A percentile compares a stretch with the other conserved stretches of the same genome.
Conservation (phyloP, 2,888 invertebrate species). For the Epicampocera succincta region DNA sequence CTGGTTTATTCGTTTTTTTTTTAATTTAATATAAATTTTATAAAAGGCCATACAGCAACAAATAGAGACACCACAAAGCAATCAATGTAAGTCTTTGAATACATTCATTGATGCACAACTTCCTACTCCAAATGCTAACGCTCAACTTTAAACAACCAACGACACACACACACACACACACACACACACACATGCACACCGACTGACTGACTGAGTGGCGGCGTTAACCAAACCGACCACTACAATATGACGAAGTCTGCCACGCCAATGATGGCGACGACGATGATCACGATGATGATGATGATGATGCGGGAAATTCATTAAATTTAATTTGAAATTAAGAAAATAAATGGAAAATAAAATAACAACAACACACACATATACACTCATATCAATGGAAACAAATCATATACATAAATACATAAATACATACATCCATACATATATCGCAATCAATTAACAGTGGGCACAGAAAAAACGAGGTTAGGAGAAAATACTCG, state of each 20-base stretch:
- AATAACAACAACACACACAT: neutral
- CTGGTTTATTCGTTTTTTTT: no score
- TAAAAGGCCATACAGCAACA: conserved; percentile 60
- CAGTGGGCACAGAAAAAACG: neutral
- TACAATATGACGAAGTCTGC: conserved; percentile 29
- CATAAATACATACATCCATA: no score
- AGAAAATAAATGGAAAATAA: conserved; percentile 50
- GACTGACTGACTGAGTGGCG: neutral
- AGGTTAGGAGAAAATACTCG: no score
- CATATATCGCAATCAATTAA: neutral
- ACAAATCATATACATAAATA: neutral
- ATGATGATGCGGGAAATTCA: conserved; percentile 45
- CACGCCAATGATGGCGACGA: neutral
- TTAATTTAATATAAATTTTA: conserved; percentile 69
- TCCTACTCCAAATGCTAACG: neutral
- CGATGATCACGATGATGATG: conserved; percentile 12
- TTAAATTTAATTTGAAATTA: conserved; percentile 64
- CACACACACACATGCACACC: neutral
- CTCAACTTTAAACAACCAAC: neutral
- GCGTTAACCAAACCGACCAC: conserved; percentile 28
- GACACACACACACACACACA: neutral
- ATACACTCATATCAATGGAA: conserved; percentile 12
- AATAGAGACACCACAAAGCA: conserved; percentile 62
- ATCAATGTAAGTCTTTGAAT: conserved; percentile 63
- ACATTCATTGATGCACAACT: conserved; percentile 31